Evolutionary conservation across 2,113 vertebrate species (phyloP), one percentile per base, ranked within the genome.

Genomic region (Caretta caretta): DNA sequence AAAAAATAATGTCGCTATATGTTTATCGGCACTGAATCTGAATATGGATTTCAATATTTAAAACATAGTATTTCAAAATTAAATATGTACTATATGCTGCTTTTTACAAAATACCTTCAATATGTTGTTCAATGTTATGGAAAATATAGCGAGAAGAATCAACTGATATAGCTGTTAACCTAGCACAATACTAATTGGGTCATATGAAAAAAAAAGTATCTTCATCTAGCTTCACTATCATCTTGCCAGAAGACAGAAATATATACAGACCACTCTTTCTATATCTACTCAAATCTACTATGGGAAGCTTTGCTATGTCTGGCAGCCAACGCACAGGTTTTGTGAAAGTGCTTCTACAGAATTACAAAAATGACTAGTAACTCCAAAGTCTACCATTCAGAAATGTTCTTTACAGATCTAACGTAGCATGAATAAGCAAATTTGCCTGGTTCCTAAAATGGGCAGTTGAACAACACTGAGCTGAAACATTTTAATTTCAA

Each of bases 371-470:
- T 6, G 87, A 90, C 49, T 90, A 42, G 35, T 59, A 90, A 78
- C 46, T 94, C 90, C 51, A 49, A 80, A 94, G 17, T 62, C 16
- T 17, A 81, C 54, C 75, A 95, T 85, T 82, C 69, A 84, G 49
- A 97, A 92, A 90, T 69, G 48, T 12, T 81, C 46, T 82, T 92
- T 87, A 94, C 48, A 92, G 86, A 96, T 31, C 53, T 86, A 89
- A 53, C 88, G 80, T 94, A 95, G 84, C 89, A 97, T 98, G 98
- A 98, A 98, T 97, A 98, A 98, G 97, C 98, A 98, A 88, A 97
- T 97, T 89, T 97, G 50, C 38, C 86, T 93, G 91, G 1, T 94
- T 93, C 87, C 90, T 48, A 25, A 12, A 93, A 80, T 90, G 75
- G 0, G 86, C 25, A 92, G 59, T 84, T 53, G 84, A 97, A 91